Evolutionary conservation across 2,888 invertebrate species (phyloP), one percentile per base, ranked within the genome.

Genomic region (Phengaris arion): DNA sequence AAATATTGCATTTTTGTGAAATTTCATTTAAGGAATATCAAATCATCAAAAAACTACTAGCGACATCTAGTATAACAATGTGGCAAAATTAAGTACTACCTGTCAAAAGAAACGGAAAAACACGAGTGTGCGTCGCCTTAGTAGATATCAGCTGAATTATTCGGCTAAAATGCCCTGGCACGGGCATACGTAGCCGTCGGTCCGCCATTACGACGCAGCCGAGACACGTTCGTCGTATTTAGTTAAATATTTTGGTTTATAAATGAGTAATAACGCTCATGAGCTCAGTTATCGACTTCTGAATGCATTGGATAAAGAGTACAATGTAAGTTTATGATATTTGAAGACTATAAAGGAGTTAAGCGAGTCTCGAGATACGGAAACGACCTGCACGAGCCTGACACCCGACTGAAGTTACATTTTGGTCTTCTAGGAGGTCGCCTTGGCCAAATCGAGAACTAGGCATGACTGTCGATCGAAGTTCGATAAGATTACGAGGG

Each of bases 221-320:
- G 92, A 93, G 92, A 93, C 94, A 94, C 94, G 94, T 94, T 93
- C 92, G 94, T 94, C 93, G 93, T 93, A 94, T 94, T 94, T 94
- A 93, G 94, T 94, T 93, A 90, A 93, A 93, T 94, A 94, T 93
- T 94, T 94, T 93, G 89, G 91, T 92, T 93, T 95, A 95, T 96
- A 96, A 96, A 96, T 96, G 96, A 96, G 95, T 96, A 95, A 95
- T 95, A 95, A 96, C 95, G 96, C 96, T 94, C 96, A 95, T 95
- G 97, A 98, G 95, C 96, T 98, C 95, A 98, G 98, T 95, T 96
- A 97, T 95, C 97, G 96, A 96, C 97, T 98, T 96, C 97, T 97
- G 95, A 97, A 97, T 96, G 97, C 98, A 94, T 96, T 98, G 95
- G 98, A 98, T 96, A 96, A 96, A 95, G 97, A 98, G 95, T 98